These are phyloP conservation scores for Endomychus coccineus DNA, from an alignment of 2,888 invertebrate species.

Conservation along the genomic window DNA sequence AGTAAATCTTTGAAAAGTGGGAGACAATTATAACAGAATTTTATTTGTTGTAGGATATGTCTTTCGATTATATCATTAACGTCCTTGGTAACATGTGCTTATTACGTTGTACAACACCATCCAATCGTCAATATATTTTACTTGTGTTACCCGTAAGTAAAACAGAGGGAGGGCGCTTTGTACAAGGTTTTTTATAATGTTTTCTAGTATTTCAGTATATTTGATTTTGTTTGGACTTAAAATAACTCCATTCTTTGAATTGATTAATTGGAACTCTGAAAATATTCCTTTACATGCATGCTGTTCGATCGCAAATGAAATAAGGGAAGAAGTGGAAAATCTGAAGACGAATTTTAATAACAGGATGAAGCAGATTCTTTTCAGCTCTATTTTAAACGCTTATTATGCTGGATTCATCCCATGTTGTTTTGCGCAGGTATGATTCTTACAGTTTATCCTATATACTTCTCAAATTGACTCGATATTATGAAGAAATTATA, in stretches of 20 bases:
- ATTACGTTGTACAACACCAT: slow-evolving; percentile 66
- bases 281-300: slow-evolving; percentile 63
- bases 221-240: slow-evolving; percentile 74
- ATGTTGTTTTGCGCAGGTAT: slow-evolving; percentile 80
- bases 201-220: slow-evolving; percentile 64
- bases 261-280: slow-evolving; percentile 40
- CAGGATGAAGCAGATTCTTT: slow-evolving; percentile 78
- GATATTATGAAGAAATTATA: no score
- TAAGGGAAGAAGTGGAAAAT: slow-evolving; percentile 77
- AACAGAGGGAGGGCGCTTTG: neutral
- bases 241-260: slow-evolving; percentile 69
- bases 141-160: slow-evolving; percentile 80
- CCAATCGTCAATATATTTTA: slow-evolving; percentile 74
- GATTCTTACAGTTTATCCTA: no score
- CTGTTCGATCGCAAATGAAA: slow-evolving; percentile 60
- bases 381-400: slow-evolving; percentile 70
- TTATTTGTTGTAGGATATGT: no score
- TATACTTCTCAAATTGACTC: no score
- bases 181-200: slow-evolving; percentile 8
- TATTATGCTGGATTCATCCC: slow-evolving; percentile 88
- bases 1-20: no score
- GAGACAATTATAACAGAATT: no score
- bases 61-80: slow-evolving; percentile 56
- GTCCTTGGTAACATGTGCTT: slow-evolving; percentile 60
- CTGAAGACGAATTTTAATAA: slow-evolving; percentile 83